Conservation (phyloP, 2,797 vertebrate genomes). For the Melanogrammus aeglefinus region DNA sequence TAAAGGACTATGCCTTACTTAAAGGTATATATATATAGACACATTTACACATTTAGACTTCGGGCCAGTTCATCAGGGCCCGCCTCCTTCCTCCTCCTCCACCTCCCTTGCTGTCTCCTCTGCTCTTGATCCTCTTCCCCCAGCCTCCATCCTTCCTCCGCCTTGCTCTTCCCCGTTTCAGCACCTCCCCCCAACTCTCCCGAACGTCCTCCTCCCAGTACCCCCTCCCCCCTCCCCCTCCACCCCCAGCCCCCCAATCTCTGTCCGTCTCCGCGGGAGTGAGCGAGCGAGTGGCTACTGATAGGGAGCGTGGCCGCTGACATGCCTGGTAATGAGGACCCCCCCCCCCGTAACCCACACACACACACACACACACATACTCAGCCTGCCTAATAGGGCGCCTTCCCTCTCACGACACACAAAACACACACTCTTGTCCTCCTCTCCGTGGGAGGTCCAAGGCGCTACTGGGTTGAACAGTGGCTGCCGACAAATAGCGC, state of each 20-base stretch:
- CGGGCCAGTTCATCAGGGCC: neutral
- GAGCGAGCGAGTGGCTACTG: slow-evolving; percentile 47
- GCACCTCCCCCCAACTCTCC: slow-evolving; percentile 24
- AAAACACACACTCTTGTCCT: slow-evolving; percentile 23
- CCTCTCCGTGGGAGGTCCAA: slow-evolving; percentile 46
- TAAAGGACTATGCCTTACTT: neutral
- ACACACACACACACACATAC: slow-evolving; percentile 22
- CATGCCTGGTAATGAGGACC: slow-evolving; percentile 68
- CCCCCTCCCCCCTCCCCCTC: slow-evolving; percentile 8
- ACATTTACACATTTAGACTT: neutral
- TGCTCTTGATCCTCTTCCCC: slow-evolving; percentile 3
- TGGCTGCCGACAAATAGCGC: slow-evolving; percentile 45
- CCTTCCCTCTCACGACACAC: slow-evolving; percentile 19
- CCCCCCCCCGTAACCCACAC: slow-evolving; percentile 12
- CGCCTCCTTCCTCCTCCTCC: neutral
- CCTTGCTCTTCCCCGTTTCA: slow-evolving; percentile 14
- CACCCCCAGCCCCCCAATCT: slow-evolving; percentile 27
- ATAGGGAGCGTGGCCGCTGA: slow-evolving; percentile 66
- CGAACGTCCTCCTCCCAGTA: slow-evolving; percentile 25
- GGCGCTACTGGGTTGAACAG: slow-evolving; percentile 53
- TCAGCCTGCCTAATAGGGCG: slow-evolving; percentile 16
- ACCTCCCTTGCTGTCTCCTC: neutral
- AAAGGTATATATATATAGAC: neutral
- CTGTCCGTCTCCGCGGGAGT: slow-evolving; percentile 61
- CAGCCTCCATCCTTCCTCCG: slow-evolving; percentile 22